These are phyloP conservation scores for Muschampia plurimacula DNA, from an alignment of 2,888 invertebrate genomes.

Conservation along the genomic window DNA sequence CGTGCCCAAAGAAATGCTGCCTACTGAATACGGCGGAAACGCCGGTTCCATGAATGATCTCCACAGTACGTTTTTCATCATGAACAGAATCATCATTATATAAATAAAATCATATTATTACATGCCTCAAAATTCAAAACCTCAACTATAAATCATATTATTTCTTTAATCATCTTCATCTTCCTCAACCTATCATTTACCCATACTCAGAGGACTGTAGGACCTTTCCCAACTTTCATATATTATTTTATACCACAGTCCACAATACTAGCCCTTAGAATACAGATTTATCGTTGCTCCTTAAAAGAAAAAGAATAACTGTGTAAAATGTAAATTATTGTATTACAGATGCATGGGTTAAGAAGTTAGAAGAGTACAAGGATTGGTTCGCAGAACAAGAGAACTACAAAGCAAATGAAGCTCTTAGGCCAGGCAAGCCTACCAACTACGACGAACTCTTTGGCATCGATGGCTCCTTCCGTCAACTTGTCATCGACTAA, in stretches of 20 bases:
- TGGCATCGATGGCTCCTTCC: slow-evolving; percentile 8
- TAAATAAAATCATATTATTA: neutral
- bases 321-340: neutral
- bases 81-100: neutral
- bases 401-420: slow-evolving; percentile 91
- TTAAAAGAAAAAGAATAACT: neutral
- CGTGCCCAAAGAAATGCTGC: slow-evolving; percentile 92
- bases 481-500: slow-evolving; percentile 7
- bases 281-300: no score
- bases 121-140: no score
- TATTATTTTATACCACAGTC: no score
- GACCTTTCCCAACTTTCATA: no score
- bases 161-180: no score
- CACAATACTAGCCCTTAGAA: no score
- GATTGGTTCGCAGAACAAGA: slow-evolving; percentile 94
- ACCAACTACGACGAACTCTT: slow-evolving; percentile 64
- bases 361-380: slow-evolving; percentile 91
- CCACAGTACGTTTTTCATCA: slow-evolving; percentile 83
- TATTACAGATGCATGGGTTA: slow-evolving; percentile 90
- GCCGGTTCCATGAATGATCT: slow-evolving; percentile 90
- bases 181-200: no score
- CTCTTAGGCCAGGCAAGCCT: slow-evolving; percentile 93
- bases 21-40: slow-evolving; percentile 93
- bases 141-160: no score
- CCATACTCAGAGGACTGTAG: no score